Conservation (phyloP, 2,113 vertebrate species). For the Callithrix jacchus region DNA sequence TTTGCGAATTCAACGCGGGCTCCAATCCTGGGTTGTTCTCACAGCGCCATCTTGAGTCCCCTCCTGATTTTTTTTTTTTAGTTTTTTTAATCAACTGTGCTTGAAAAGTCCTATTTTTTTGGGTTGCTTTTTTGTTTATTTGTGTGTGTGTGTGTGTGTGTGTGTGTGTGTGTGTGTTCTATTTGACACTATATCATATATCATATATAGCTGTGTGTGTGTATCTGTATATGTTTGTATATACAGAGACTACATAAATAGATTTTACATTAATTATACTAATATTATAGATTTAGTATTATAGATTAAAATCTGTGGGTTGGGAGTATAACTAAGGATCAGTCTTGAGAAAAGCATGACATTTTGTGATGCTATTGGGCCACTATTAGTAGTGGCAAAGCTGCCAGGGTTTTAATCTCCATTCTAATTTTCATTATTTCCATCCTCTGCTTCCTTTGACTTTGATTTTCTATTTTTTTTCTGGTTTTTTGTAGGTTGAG, state of each 20-base stretch:
- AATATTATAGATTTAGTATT: background rate
- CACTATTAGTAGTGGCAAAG: background rate
- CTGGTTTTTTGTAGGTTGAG: background rate
- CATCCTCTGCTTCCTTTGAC: background rate
- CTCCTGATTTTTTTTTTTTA: background rate
- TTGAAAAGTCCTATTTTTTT: background rate
- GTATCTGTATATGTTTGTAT: background rate
- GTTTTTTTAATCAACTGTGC: background rate
- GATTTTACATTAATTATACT: background rate
- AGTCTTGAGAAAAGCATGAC: background rate
- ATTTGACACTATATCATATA: background rate
- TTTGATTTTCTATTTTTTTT: background rate
- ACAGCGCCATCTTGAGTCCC: too few species aligned
- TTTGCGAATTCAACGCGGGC: too few species aligned
- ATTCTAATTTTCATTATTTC: background rate
- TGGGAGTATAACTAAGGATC: background rate
- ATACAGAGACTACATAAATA: background rate
- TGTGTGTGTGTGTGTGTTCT: background rate
- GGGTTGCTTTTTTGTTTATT: background rate
- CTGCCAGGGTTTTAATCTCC: background rate
- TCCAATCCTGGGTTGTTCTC: too few species aligned
- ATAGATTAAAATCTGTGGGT: background rate
- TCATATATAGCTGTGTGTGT: background rate
- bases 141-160: background rate
- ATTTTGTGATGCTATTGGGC: background rate